Evolutionary conservation across 30 jellyfish, hydroid and myxozoan species (phyloP).

Genomic region (Hydra vulgaris): DNA sequence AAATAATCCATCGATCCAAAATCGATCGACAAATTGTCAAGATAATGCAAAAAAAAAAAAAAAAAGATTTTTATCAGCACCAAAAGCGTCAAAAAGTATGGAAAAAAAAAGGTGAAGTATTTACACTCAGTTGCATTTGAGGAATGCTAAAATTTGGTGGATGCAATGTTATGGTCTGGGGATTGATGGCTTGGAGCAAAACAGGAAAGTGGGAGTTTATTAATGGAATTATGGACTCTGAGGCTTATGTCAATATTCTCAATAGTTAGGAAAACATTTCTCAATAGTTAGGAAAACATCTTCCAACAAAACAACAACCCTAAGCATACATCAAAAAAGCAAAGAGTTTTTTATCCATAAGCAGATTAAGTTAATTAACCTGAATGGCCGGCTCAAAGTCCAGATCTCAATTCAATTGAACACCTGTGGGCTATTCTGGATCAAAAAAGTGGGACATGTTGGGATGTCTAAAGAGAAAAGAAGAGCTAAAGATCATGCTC

Average conservation of each 20-base stretch:
- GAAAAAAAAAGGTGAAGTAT: neutral
- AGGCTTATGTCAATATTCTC: neutral
- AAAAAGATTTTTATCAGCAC: neutral
- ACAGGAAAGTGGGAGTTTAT: neutral
- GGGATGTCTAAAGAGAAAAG: neutral
- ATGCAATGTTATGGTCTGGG: neutral
- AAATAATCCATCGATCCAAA: no score
- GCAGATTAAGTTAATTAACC: neutral
- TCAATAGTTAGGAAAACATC: neutral
- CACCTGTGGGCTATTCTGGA: neutral
- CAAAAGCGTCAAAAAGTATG: neutral
- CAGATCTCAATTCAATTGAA: neutral
- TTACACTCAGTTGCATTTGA: neutral
- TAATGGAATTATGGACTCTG: neutral
- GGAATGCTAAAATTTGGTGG: neutral
- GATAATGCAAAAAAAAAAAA: neutral
- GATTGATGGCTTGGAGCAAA: neutral
- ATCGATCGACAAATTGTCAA: neutral
- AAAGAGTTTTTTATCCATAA: neutral
- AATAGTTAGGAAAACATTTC: neutral
- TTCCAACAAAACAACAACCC: neutral
- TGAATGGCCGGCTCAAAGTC: neutral
- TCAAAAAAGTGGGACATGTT: neutral
- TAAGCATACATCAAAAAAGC: neutral
- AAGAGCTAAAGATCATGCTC: neutral